These are phyloP conservation scores for Meloidogyne hapla DNA, from an alignment of 1,140 invertebrate genomes.

Conservation along the genomic window DNA sequence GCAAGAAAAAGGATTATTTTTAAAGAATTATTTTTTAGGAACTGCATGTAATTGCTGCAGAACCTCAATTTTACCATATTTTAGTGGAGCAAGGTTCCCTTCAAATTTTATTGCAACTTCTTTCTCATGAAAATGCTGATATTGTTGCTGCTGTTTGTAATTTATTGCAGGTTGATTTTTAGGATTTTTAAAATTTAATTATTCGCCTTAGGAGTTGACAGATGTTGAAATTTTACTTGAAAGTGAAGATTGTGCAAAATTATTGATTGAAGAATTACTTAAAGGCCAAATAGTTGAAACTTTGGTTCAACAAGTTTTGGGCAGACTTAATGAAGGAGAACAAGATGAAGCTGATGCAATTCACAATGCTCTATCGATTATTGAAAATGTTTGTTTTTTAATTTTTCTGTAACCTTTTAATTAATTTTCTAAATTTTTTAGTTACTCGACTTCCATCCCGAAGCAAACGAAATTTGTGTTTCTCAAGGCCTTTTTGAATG, in stretches of 20 bases:
- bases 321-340: slow-evolving; percentile 85
- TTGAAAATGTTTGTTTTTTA: slow-evolving; percentile 54
- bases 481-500: slow-evolving; percentile 84
- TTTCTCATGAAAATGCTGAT: slow-evolving; percentile 95
- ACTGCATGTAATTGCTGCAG: slow-evolving; percentile 87
- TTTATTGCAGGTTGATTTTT: slow-evolving; percentile 70
- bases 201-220: slow-evolving; percentile 85
- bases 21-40: slow-evolving; percentile 65
- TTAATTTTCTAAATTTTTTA: slow-evolving; percentile 28
- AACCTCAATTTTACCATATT: slow-evolving; percentile 87
- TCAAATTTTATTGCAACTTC: slow-evolving; percentile 83
- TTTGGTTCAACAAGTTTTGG: slow-evolving; percentile 87
- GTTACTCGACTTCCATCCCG: slow-evolving; percentile 77
- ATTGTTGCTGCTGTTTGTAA: slow-evolving; percentile 73
- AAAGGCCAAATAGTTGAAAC: slow-evolving; percentile 82
- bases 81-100: slow-evolving; percentile 84
- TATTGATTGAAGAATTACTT: slow-evolving; percentile 69
- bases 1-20: slow-evolving; percentile 65
- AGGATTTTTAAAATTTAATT: neutral
- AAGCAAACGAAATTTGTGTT: slow-evolving; percentile 75
- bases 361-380: slow-evolving; percentile 79
- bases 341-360: slow-evolving; percentile 95
- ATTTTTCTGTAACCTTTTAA: neutral
- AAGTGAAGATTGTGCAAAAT: slow-evolving; percentile 67
- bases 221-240: slow-evolving; percentile 93